Percentiles rank a stretch among this genome's conserved stretches.
phyloP scores from a whole-genome alignment of 2,888 invertebrate genomes.

The Homarus gammarus region DNA sequence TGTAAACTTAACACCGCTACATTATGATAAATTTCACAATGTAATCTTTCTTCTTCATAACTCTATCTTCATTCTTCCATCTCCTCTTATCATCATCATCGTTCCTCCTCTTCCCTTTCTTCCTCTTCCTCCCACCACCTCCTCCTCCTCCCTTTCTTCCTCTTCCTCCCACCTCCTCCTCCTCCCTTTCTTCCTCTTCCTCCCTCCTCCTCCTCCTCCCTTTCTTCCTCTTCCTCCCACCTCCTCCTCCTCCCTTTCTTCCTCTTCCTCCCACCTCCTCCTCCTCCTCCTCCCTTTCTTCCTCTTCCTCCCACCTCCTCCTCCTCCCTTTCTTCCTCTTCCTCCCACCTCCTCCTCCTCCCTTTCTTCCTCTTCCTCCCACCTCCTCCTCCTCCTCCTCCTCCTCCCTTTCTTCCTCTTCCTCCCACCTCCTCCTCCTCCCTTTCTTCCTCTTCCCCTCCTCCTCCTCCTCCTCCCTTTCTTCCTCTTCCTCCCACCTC shows the following conservation, averaged over 20 bases:
- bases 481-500: background rate
- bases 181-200: background rate
- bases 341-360: background rate
- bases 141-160: background rate
- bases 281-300: background rate
- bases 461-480: background rate
- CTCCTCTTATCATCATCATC: background rate
- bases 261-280: no score
- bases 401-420: background rate
- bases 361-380: background rate
- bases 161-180: background rate
- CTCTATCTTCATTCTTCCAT: background rate
- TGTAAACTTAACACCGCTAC: no score
- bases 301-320: no score
- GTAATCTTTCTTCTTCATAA: background rate
- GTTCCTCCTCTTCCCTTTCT: background rate
- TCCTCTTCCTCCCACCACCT: background rate
- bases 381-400: constrained; percentile 12
- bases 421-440: background rate
- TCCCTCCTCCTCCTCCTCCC: background rate
- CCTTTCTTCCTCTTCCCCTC: no score
- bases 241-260: no score
- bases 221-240: background rate
- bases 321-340: background rate
- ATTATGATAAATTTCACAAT: no score